Conservation (phyloP, 64 coral and sea anemone species). For the Pocillopora verrucosa region DNA sequence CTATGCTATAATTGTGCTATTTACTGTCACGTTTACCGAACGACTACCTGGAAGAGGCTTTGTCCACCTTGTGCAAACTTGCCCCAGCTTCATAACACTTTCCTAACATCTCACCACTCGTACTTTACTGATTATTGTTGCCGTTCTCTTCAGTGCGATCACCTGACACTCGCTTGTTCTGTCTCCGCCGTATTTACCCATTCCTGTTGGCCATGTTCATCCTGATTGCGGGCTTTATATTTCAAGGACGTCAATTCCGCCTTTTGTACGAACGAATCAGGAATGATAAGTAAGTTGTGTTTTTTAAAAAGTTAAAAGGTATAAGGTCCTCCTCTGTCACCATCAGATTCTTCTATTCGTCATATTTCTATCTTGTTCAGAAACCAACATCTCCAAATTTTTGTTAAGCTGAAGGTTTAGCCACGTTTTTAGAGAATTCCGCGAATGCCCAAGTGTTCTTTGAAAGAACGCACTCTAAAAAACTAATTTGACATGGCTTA, state of each 20-base stretch:
- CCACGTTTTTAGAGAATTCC: too few relatives aligned
- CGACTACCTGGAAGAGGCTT: too few relatives aligned
- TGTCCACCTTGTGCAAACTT: too few relatives aligned
- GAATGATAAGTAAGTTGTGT: slow-evolving; percentile 85
- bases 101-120: neutral
- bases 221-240: slow-evolving; percentile 61
- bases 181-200: slow-evolving; percentile 88
- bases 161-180: slow-evolving; percentile 77
- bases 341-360: neutral
- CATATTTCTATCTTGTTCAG: too few relatives aligned
- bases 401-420: too few relatives aligned
- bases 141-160: slow-evolving; percentile 65
- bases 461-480: too few relatives aligned
- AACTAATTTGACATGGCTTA: too few relatives aligned
- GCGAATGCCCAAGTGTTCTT: too few relatives aligned
- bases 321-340: neutral
- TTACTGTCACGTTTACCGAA: too few relatives aligned
- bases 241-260: slow-evolving; percentile 88
- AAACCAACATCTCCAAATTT: too few relatives aligned
- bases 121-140: neutral
- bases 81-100: neutral
- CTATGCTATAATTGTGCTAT: too few relatives aligned
- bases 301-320: neutral
- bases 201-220: slow-evolving; percentile 79
- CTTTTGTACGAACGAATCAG: slow-evolving; percentile 93